Percentiles rank a stretch among this genome's conserved stretches.
These are phyloP conservation scores for Chymomyza procnemis DNA, from an alignment of 2,888 invertebrate species.

Conservation along the genomic window DNA sequence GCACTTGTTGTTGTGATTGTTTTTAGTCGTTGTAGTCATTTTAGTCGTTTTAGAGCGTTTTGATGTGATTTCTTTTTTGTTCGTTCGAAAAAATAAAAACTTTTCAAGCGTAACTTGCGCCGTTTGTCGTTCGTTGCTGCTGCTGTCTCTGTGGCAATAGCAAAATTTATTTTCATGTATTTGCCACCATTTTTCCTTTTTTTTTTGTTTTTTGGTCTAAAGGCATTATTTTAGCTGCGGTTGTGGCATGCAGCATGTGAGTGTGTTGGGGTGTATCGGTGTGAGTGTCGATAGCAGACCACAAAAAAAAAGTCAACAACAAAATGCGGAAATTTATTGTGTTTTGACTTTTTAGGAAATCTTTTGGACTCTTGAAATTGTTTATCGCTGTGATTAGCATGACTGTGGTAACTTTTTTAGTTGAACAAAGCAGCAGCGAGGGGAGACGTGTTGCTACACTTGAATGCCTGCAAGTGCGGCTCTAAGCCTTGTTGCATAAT, in stretches of 20 bases:
- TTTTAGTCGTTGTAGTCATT: neutral
- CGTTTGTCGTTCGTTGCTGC: constrained; percentile 30
- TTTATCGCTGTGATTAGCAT: constrained; percentile 69
- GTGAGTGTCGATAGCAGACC: neutral
- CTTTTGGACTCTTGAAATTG: constrained; percentile 63
- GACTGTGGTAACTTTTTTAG: constrained; percentile 53
- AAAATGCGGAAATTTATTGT: constrained; percentile 71
- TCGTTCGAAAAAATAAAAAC: constrained; percentile 57
- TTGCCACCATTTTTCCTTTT: constrained; percentile 50
- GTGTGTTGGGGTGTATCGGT: neutral
- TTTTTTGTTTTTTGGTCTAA: constrained; percentile 23
- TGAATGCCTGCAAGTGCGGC: constrained; percentile 26
- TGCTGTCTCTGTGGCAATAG: constrained; percentile 49
- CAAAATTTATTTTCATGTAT: constrained; percentile 63
- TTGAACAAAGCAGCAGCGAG: constrained; percentile 3
- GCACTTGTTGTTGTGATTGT: neutral
- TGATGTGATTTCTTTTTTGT: neutral
- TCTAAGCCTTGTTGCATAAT: constrained; percentile 53
- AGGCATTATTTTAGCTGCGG: constrained; percentile 14
- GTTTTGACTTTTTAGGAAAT: constrained; percentile 59
- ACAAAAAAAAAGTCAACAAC: constrained; percentile 36
- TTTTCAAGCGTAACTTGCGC: constrained; percentile 67
- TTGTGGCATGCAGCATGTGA: neutral
- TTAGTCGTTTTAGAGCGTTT: neutral
- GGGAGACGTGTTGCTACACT: neutral